Base-by-base conservation (phyloP, 2,888 invertebrate species). In the Sisyra terminalis region DNA sequence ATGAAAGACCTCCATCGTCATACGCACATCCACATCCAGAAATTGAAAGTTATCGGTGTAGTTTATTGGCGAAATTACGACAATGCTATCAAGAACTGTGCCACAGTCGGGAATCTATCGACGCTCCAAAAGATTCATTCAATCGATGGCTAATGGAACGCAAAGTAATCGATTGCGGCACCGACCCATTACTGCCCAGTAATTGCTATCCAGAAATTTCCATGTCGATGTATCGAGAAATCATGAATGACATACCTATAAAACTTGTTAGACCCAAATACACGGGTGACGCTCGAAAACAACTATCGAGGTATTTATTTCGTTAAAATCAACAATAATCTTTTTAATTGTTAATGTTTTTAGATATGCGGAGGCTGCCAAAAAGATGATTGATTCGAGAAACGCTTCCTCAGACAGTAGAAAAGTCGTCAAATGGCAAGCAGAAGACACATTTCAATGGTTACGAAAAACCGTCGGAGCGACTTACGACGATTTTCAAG, bases 341-440 rank as follows among this genome's bases (percentile, higher is more conserved):
- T n/a, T n/a, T n/a, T n/a, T n/a, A n/a, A n/a, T n/a, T n/a, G n/a
- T n/a, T n/a, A n/a, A n/a, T n/a, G n/a, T n/a, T n/a, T 24, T 24
- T 24, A 24, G 24, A 24, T 97, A 94, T 64, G 93, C 94, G 0
- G 94, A 96, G 63, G 93, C 94, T 11, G 94, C 96, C 2, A 94
- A 94, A 58, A 87, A 89, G 62, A 89, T 94, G 69, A 92, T 96
- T 51, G 96, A 94, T 63, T 87, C 89, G 6, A 77, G 93, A 52
- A 88, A 88, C 59, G 84, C 87, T 7, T 85, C 89, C 17, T 78
- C 90, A 0, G 93, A 94, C 58, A 90, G 93, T 56, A 73, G 96
- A 47, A 96, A 96, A 66, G 86, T 94, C 10, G 94, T 97, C 1
- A 96, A 94, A 60, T 96, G 96, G 96, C 93, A 94, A 66, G 93